These are phyloP conservation scores for Petrocephalus schoutedeni DNA, from an alignment of 2,797 vertebrate species.

Conservation along the genomic window DNA sequence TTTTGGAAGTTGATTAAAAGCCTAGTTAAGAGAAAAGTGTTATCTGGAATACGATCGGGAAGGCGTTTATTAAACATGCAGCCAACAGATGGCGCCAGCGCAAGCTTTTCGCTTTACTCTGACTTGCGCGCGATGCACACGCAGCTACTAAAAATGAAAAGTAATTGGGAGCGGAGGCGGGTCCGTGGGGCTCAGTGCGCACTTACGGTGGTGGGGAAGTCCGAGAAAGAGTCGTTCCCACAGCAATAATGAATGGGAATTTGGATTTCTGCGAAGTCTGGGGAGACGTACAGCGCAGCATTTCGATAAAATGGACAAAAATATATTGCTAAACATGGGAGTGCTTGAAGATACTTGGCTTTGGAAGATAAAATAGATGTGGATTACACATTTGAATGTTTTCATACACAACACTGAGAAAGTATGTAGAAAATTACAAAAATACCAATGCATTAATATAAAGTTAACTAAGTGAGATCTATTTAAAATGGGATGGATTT, in stretches of 20 bases:
- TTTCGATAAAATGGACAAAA: slow-evolving; percentile 5
- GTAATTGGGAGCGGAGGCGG: not conserved
- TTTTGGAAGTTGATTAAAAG: not conserved
- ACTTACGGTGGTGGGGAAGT: slow-evolving; percentile 4
- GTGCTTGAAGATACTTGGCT: slow-evolving; percentile 38
- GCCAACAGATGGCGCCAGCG: slow-evolving; percentile 17
- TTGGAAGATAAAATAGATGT: slow-evolving; percentile 37
- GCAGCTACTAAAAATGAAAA: slow-evolving; percentile 29
- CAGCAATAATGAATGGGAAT: slow-evolving; percentile 38
- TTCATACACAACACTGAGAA: not conserved
- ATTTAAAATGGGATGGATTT: not conserved
- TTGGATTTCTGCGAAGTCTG: not conserved
- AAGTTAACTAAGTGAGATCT: not conserved
- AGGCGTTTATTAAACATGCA: not conserved
- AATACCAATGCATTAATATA: not conserved
- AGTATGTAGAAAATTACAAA: not conserved
- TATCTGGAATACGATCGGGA: not conserved
- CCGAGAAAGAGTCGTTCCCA: slow-evolving; percentile 53
- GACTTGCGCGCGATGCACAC: slow-evolving; percentile 37
- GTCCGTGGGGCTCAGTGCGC: not conserved
- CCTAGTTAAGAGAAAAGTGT: not conserved
- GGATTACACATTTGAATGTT: slow-evolving; percentile 42
- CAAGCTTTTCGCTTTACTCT: not conserved
- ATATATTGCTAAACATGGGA: slow-evolving; percentile 53
- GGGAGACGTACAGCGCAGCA: not conserved